Conservation (phyloP, 2,113 vertebrate species). For the Phrynosoma platyrhinos region DNA sequence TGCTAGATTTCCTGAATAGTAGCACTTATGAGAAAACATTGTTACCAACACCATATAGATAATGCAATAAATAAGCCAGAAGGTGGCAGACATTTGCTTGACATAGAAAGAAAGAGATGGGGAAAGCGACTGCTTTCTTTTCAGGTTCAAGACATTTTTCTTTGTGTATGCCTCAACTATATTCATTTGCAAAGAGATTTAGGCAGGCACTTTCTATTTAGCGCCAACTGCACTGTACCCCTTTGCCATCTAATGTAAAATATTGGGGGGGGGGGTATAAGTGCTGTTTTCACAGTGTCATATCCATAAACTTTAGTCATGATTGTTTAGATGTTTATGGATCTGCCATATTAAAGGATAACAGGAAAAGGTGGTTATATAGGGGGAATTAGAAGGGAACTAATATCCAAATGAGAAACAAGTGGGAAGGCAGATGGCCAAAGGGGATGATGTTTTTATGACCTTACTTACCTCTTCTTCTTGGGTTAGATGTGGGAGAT, state of each 20-base stretch:
- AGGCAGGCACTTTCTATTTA: too few relatives aligned
- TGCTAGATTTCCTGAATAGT: neutral
- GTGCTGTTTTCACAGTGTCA: neutral
- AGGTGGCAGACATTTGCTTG: slow-evolving; percentile 63
- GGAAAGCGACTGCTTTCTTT: neutral
- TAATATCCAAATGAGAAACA: too few relatives aligned
- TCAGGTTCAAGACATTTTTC: neutral
- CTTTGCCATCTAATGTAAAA: neutral
- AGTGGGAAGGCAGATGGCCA: too few relatives aligned
- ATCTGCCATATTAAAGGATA: too few relatives aligned
- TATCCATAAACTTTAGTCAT: too few relatives aligned
- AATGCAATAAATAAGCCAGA: slow-evolving; percentile 56
- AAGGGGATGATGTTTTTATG: too few relatives aligned
- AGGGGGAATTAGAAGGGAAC: too few relatives aligned
- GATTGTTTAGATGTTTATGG: too few relatives aligned
- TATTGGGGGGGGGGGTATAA: neutral
- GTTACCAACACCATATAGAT: neutral
- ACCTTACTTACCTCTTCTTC: too few relatives aligned
- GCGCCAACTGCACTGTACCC: neutral
- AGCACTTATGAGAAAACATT: neutral
- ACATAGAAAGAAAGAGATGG: neutral
- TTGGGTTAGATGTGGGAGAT: too few relatives aligned
- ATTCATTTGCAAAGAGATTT: neutral
- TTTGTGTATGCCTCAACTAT: neutral
- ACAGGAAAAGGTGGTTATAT: too few relatives aligned